These are phyloP conservation scores for Campylomormyrus numenius DNA, from an alignment of 2,113 vertebrate genomes.

Conservation along the genomic window DNA sequence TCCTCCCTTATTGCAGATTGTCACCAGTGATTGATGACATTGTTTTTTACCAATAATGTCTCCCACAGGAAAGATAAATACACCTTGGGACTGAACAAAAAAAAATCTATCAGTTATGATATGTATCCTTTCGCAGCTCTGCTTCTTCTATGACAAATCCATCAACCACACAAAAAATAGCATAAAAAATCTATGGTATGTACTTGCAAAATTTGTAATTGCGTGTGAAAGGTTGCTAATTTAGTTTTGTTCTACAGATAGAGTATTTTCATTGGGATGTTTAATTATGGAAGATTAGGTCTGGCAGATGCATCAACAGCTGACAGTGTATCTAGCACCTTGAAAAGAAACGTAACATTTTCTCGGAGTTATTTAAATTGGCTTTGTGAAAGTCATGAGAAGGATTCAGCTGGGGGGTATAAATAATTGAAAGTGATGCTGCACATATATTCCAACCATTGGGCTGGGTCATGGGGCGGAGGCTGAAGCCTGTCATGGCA, in stretches of 20 bases:
- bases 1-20: background rate
- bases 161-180: background rate
- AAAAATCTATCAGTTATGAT: background rate
- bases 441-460: background rate
- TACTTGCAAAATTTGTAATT: background rate
- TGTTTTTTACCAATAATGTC: slow-evolving; percentile 15
- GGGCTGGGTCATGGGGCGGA: background rate
- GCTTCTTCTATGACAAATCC: background rate
- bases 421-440: background rate
- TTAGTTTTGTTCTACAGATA: background rate
- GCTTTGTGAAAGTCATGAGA: background rate
- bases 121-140: background rate
- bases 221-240: background rate
- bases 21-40: slow-evolving; percentile 5
- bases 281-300: background rate
- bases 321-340: background rate
- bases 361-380: background rate
- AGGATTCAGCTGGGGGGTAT: background rate
- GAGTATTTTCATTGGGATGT: background rate
- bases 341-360: background rate
- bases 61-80: slow-evolving; percentile 17
- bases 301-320: background rate
- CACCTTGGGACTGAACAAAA: background rate
- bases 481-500: background rate
- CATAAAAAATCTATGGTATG: background rate